Evolutionary conservation across 2,113 vertebrate species (phyloP).

Genomic region (Triplophysa tibetana): DNA sequence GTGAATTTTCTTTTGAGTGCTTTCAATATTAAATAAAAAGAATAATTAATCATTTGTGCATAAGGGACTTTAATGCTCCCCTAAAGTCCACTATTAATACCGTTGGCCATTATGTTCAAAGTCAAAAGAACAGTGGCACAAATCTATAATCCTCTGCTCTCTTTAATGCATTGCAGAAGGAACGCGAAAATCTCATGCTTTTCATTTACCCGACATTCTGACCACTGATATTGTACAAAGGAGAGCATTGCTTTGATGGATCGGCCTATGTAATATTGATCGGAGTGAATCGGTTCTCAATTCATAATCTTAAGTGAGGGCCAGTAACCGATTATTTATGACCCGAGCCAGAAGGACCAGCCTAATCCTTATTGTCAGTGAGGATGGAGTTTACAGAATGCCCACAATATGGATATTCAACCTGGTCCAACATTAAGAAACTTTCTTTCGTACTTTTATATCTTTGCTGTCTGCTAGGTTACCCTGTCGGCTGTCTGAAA

Average conservation of each 20-base stretch:
- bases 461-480: constrained; percentile 27
- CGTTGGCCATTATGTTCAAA: constrained; percentile 11
- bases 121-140: constrained; percentile 10
- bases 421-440: constrained; percentile 8
- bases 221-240: constrained; percentile 5
- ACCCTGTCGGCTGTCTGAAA: constrained; percentile 31
- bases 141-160: not conserved
- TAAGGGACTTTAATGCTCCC: not conserved
- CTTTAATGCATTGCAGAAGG: not conserved
- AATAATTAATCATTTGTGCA: constrained; percentile 19
- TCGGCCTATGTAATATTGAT: not conserved
- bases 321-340: not conserved
- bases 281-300: not conserved
- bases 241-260: constrained; percentile 1
- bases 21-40: not conserved
- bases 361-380: not conserved
- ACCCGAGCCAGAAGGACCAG: not conserved
- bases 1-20: not conserved
- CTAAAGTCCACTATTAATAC: not conserved
- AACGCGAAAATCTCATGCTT: constrained; percentile 24
- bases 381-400: too few relatives aligned
- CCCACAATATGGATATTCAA: constrained; percentile 3
- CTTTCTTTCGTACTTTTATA: not conserved
- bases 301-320: constrained; percentile 2
- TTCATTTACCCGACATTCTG: constrained; percentile 10